Conservation (phyloP, 2,113 vertebrate genomes). For the Atlantisia rogersi region DNA sequence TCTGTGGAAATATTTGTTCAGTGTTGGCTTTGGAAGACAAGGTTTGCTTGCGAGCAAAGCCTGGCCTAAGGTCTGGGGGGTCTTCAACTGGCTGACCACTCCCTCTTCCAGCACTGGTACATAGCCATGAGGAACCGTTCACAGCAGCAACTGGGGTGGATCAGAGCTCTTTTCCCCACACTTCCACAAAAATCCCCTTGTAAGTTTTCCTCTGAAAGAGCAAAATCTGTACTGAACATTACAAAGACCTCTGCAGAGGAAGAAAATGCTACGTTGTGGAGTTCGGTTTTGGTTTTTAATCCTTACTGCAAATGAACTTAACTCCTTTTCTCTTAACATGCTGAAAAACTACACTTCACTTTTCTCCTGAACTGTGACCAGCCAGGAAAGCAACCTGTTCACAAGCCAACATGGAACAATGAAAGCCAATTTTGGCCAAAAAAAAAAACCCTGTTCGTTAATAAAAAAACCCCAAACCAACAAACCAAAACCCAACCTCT, state of each 20-base stretch:
- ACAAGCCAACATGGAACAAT: accelerated
- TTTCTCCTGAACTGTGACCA: not conserved
- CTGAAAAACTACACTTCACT: not conserved
- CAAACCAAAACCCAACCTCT: too few relatives aligned
- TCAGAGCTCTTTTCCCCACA: not conserved
- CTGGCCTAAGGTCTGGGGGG: not conserved
- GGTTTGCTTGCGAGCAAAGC: accelerated
- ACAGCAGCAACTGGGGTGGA: accelerated
- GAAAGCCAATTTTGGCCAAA: not conserved
- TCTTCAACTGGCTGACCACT: not conserved
- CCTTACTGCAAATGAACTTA: not conserved
- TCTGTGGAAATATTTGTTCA: accelerated
- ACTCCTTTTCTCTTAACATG: not conserved
- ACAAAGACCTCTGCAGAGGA: not conserved
- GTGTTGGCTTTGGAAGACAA: accelerated
- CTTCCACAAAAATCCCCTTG: not conserved
- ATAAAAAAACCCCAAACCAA: not conserved
- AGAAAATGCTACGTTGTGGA: not conserved
- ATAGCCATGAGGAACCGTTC: accelerated
- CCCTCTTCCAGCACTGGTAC: not conserved
- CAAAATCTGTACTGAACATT: not conserved
- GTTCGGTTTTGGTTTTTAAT: not conserved
- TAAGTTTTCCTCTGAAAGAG: too few relatives aligned
- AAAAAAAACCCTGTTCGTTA: not conserved
- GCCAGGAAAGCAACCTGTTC: not conserved